Percentiles rank a stretch among this genome's conserved stretches.
These are phyloP conservation scores for Poecilia velifera DNA, from an alignment of 2,797 vertebrate species.

Conservation along the genomic window DNA sequence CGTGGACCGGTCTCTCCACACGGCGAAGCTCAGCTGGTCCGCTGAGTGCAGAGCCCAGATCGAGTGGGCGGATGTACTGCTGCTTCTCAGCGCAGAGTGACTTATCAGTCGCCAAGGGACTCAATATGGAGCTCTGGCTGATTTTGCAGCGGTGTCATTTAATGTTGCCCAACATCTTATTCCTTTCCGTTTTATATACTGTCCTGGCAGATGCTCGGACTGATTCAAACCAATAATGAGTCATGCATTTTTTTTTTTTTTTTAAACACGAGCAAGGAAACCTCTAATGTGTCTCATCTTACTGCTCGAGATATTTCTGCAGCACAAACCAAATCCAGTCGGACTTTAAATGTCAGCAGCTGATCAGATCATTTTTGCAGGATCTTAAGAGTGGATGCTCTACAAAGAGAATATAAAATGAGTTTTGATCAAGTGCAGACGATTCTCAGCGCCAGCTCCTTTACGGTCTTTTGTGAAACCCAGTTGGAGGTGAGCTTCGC, in stretches of 20 bases:
- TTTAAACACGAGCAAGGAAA: conserved; percentile 15
- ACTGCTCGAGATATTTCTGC: conserved; percentile 22
- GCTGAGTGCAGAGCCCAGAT: conserved; percentile 29
- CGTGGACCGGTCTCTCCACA: conserved; percentile 32
- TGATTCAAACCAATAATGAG: conserved; percentile 29
- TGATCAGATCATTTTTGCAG: conserved; percentile 26
- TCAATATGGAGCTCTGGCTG: conserved; percentile 39
- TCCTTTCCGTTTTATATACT: conserved; percentile 32
- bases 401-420: conserved; percentile 45
- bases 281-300: conserved; percentile 13
- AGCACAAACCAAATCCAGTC: conserved; percentile 10
- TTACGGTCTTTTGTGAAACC: conserved; percentile 17
- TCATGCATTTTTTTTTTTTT: conserved; percentile 27
- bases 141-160: conserved; percentile 42
- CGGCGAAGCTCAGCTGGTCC: conserved; percentile 41
- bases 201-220: conserved; percentile 24
- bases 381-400: conserved; percentile 14
- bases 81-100: conserved; percentile 37
- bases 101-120: conserved; percentile 41
- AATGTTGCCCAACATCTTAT: conserved; percentile 52
- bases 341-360: conserved; percentile 22
- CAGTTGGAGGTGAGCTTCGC: conserved; percentile 6
- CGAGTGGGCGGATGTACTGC: conserved; percentile 39
- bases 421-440: conserved; percentile 11
- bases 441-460: conserved; percentile 15